These are phyloP conservation scores for Sinocyclocheilus maitianheensis DNA, from an alignment of 2,113 vertebrate genomes.

Conservation along the genomic window DNA sequence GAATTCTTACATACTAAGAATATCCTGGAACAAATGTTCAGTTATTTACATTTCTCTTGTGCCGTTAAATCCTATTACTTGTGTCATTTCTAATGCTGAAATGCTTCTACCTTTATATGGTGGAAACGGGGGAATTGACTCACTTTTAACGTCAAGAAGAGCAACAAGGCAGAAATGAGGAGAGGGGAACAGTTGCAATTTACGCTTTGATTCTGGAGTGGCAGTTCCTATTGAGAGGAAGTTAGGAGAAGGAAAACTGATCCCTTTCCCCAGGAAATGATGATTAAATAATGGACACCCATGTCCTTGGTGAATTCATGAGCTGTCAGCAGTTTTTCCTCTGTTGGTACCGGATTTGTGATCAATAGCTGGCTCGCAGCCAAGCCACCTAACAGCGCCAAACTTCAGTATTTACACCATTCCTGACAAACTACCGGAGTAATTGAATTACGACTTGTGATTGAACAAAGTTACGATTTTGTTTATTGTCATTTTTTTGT, in stretches of 20 bases:
- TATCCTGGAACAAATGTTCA: slow-evolving; percentile 49
- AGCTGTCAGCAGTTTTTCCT: slow-evolving; percentile 64
- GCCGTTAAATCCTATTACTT: slow-evolving; percentile 53
- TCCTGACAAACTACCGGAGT: background rate
- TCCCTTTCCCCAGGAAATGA: slow-evolving; percentile 56
- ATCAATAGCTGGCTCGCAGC: slow-evolving; percentile 73
- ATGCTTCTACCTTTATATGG: slow-evolving; percentile 45
- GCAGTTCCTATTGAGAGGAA: slow-evolving; percentile 57
- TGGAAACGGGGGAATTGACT: slow-evolving; percentile 46
- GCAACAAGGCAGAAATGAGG: slow-evolving; percentile 63
- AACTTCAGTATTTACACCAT: slow-evolving; percentile 30
- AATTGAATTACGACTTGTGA: background rate
- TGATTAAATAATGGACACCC: slow-evolving; percentile 67
- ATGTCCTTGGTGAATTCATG: slow-evolving; percentile 57
- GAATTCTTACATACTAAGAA: background rate
- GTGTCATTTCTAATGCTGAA: slow-evolving; percentile 54
- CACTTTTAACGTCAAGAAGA: slow-evolving; percentile 58
- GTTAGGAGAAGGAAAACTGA: slow-evolving; percentile 47
- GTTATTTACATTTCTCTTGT: slow-evolving; percentile 44
- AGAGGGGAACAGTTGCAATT: slow-evolving; percentile 63
- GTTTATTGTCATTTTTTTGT: background rate
- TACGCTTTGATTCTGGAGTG: slow-evolving; percentile 56
- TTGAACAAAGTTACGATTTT: background rate
- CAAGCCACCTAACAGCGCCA: slow-evolving; percentile 52
- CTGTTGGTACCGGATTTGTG: slow-evolving; percentile 46